Base-by-base conservation (phyloP, 2,888 invertebrate genomes). In the Steinernema scapterisci region DNA sequence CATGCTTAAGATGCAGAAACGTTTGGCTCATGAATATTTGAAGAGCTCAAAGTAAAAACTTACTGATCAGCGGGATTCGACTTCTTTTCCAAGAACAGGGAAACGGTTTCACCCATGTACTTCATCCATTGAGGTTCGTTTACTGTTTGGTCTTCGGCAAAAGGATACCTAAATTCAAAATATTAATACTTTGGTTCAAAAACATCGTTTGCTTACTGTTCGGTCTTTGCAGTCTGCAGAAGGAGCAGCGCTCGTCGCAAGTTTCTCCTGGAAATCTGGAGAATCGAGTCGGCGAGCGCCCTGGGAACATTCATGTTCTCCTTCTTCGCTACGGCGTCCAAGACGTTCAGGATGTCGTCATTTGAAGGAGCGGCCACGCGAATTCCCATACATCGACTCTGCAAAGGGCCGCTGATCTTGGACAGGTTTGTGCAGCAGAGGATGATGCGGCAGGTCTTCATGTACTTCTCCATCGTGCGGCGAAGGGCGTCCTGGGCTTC, bases 391-490 rank as follows among this genome's bases (percentile, higher is more conserved):
- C 99, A 99, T 88, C 99, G 91, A 76, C 96, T 95, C 78, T 93
- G 91, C 81, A 99, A 95, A 3, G 99, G 97, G n/a, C 96, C 95
- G 84, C 97, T 95, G 0, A 97, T 95, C 85, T 94, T 92, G 3
- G 96, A 96, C 44, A 94, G 94, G 0, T 96, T 95, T 87, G 95
- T 95, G 0, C 95, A 94, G 83, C 95, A 94, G 0, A 99, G 91
- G 83, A 99, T 95, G 3, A 84, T 77, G 19, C 97, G 92, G 88
- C 97, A 99, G 1, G 95, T 95, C 19, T 93, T 91, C 74, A 95
- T 93, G 89, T 99, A 99, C 88, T 99, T 99, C 89, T 99, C 99
- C 99, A 99, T 99, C 0, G 99, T 99, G 63, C 99, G 92, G 82
- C 99, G 92, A 71, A 99, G 90, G 0, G 97, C 97, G 89, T 99